Conservation (phyloP, 23 tunicate genomes). For the Styela clava region DNA sequence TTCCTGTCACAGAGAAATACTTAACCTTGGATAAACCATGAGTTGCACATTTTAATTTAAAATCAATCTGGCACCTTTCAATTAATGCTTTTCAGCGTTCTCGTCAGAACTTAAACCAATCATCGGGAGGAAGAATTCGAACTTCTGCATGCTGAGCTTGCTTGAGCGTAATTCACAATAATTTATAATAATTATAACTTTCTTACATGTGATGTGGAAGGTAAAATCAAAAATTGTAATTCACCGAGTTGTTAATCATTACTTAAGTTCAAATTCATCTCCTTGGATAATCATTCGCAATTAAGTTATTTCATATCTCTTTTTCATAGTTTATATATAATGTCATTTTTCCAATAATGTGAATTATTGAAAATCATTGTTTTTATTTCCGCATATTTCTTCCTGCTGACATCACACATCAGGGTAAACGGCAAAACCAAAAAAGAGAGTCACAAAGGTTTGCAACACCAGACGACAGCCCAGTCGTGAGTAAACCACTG, state of each 20-base stretch:
- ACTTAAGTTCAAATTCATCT: no score
- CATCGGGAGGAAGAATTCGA: constrained; percentile 12
- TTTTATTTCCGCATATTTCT: not conserved
- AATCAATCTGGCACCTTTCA: not conserved
- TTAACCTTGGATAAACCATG: no score
- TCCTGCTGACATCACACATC: not conserved
- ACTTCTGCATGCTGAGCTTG: constrained; percentile 15
- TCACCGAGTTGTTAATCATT: no score
- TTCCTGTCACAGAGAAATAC: no score
- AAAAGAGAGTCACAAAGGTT: not conserved
- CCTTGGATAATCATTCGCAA: no score
- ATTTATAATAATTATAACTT: no score
- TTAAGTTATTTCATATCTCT: no score
- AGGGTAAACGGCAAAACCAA: not conserved
- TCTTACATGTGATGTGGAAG: no score
- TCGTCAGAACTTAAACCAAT: constrained; percentile 2
- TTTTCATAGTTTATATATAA: no score
- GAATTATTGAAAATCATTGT: not conserved
- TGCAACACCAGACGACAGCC: not conserved
- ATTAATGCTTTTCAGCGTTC: constrained; percentile 4
- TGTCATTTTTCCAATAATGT: not conserved
- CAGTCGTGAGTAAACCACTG: not conserved
- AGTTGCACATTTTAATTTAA: not conserved
- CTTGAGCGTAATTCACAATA: not conserved
- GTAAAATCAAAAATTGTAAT: no score